phyloP scores from a whole-genome alignment of 2,113 vertebrate species.

The Zootoca vivipara region DNA sequence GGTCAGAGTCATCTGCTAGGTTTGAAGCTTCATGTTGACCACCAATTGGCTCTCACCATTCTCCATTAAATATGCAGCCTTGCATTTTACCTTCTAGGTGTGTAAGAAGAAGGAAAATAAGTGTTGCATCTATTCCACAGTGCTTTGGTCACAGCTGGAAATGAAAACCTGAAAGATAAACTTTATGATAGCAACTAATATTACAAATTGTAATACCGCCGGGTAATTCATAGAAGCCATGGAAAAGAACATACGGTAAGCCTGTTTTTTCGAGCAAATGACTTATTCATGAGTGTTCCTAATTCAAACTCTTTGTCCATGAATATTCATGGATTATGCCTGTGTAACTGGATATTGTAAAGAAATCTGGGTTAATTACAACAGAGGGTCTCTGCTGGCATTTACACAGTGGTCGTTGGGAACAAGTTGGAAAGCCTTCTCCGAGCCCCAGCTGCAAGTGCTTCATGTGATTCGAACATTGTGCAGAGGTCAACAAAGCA shows the following conservation, averaged over 20 bases:
- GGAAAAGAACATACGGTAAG: slow-evolving; percentile 66
- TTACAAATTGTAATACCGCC: slow-evolving; percentile 67
- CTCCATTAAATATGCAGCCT: slow-evolving; percentile 35
- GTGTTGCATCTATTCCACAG: slow-evolving; percentile 49
- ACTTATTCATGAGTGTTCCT: slow-evolving; percentile 73
- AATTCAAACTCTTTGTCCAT: slow-evolving; percentile 68
- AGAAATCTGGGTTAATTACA: slow-evolving; percentile 70
- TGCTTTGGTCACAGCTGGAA: slow-evolving; percentile 66
- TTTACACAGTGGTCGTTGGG: slow-evolving; percentile 53
- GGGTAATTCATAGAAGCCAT: slow-evolving; percentile 67
- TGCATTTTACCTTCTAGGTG: slow-evolving; percentile 42
- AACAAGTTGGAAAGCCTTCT: slow-evolving; percentile 64
- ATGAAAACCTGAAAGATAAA: slow-evolving; percentile 68
- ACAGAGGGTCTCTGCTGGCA: slow-evolving; percentile 51
- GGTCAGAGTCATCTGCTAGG: neutral
- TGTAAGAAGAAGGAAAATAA: slow-evolving; percentile 28
- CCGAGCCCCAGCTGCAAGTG: slow-evolving; percentile 58
- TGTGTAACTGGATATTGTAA: slow-evolving; percentile 71
- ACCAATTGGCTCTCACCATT: neutral
- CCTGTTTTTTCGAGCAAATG: slow-evolving; percentile 64
- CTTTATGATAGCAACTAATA: slow-evolving; percentile 71
- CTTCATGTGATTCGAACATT: slow-evolving; percentile 48
- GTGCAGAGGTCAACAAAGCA: slow-evolving; percentile 62
- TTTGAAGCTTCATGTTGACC: neutral
- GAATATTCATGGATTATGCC: slow-evolving; percentile 69